These are phyloP conservation scores for Pangasius krempfi DNA, from an alignment of 2,797 vertebrate genomes.

Conservation along the genomic window DNA sequence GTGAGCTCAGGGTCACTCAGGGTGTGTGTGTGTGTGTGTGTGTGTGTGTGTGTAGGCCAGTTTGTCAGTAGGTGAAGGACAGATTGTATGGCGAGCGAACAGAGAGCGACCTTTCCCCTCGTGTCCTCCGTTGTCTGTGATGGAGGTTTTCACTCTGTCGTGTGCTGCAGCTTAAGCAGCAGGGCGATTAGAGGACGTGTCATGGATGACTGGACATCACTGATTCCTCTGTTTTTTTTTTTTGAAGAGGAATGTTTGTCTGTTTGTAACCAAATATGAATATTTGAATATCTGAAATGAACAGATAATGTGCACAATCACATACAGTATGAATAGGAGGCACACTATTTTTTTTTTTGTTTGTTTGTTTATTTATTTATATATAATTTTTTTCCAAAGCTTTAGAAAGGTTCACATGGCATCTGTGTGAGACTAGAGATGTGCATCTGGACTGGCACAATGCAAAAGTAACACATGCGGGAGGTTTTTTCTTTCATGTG, in stretches of 20 bases:
- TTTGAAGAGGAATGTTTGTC: not conserved
- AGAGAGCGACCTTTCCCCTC: not conserved
- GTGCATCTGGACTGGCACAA: not conserved
- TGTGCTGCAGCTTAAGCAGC: constrained; percentile 21
- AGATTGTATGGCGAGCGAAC: not conserved
- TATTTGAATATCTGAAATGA: not conserved
- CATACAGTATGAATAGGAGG: not conserved
- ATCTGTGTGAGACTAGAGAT: not conserved
- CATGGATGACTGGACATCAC: constrained; percentile 4
- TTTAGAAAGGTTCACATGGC: not conserved
- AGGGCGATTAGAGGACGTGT: constrained; percentile 22
- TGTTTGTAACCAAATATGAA: not conserved
- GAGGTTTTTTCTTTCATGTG: not conserved
- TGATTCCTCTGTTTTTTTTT: not conserved
- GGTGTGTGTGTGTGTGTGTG: constrained; percentile 13
- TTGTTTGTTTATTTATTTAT: not conserved
- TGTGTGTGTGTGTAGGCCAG: not conserved
- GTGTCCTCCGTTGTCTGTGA: not conserved
- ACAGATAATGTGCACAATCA: not conserved
- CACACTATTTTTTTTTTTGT: not conserved
- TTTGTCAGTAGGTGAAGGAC: constrained; percentile 25
- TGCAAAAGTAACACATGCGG: not conserved
- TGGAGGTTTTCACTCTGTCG: constrained; percentile 17
- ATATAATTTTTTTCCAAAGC: not conserved
- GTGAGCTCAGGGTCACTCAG: constrained; percentile 1